Conservation (phyloP, 2,888 invertebrate species). For the Hemithea aestivaria region DNA sequence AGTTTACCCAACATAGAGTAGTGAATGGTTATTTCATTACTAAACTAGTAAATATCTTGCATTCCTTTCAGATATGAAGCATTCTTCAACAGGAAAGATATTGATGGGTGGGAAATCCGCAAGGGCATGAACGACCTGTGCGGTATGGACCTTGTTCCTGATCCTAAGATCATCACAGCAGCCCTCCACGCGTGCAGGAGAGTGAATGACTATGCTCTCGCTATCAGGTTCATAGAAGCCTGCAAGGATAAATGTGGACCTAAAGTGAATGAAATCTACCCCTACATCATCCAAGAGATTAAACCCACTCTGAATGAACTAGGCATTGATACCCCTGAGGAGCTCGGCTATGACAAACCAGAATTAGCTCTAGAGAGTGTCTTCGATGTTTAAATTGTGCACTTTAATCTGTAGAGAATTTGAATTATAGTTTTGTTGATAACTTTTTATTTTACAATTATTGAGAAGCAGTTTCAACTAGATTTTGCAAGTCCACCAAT, state of each 20-base stretch:
- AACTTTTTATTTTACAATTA: slow-evolving; percentile 57
- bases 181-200: slow-evolving; percentile 94
- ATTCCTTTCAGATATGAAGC: slow-evolving; percentile 82
- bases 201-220: slow-evolving; percentile 95
- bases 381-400: slow-evolving; percentile 79
- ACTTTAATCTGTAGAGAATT: slow-evolving; percentile 56
- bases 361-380: slow-evolving; percentile 91
- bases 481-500: slow-evolving; percentile 44
- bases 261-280: slow-evolving; percentile 87
- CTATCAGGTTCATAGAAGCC: slow-evolving; percentile 95
- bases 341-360: slow-evolving; percentile 97
- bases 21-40: no score
- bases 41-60: slow-evolving; percentile 8
- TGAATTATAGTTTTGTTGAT: slow-evolving; percentile 69
- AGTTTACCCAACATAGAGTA: no score
- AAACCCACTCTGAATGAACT: slow-evolving; percentile 95
- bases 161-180: slow-evolving; percentile 92
- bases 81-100: slow-evolving; percentile 91
- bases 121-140: slow-evolving; percentile 93
- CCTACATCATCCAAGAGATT: slow-evolving; percentile 93
- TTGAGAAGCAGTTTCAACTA: slow-evolving; percentile 43
- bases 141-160: slow-evolving; percentile 95
- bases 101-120: slow-evolving; percentile 97
- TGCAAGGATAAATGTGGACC: slow-evolving; percentile 92
- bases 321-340: slow-evolving; percentile 95